Conservation (phyloP, 2,888 invertebrate species). For the Tipula vernalis region DNA sequence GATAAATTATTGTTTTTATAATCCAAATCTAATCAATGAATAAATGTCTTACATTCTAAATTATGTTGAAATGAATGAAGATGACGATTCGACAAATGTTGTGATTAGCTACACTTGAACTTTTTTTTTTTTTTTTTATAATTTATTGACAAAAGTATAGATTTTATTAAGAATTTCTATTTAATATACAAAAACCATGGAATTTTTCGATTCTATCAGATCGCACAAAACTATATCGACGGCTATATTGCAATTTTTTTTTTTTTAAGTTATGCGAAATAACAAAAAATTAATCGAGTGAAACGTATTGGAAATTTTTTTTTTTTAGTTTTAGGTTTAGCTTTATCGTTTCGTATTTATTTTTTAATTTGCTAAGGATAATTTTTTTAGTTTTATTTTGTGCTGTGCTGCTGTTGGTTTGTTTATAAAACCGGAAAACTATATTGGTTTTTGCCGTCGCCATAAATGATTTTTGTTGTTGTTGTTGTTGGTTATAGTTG, state of each 20-base stretch:
- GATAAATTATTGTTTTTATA: neutral
- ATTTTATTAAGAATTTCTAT: neutral
- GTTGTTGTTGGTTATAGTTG: neutral
- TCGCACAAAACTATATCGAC: neutral
- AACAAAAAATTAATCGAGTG: neutral
- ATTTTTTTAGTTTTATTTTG: neutral
- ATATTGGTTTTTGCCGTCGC: conserved; percentile 4
- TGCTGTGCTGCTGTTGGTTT: neutral
- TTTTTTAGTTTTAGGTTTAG: neutral
- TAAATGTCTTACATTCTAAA: neutral
- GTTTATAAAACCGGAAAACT: neutral
- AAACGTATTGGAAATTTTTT: neutral
- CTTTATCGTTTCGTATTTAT: neutral
- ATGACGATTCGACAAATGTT: neutral
- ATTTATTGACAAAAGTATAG: neutral
- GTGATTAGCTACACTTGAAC: neutral
- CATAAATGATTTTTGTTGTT: neutral
- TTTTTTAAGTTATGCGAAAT: neutral
- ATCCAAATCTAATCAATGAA: neutral
- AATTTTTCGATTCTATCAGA: neutral
- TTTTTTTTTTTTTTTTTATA: neutral
- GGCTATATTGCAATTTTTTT: neutral
- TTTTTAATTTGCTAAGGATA: neutral
- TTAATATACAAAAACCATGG: neutral
- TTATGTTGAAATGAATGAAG: neutral